Conservation (phyloP, 1,140 invertebrate genomes). For the Bombus superbus region DNA sequence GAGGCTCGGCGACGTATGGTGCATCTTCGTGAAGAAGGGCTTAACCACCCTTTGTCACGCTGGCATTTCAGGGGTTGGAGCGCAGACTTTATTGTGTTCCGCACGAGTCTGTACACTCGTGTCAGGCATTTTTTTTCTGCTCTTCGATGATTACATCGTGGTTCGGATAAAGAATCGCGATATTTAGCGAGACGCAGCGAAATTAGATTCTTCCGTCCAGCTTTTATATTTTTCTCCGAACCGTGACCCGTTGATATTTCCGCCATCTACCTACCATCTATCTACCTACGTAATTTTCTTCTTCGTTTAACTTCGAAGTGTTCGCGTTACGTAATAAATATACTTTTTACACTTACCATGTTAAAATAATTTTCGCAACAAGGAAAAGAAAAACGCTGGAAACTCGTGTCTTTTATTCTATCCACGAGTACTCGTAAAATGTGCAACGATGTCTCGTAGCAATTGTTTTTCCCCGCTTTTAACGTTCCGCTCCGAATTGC, state of each 20-base stretch:
- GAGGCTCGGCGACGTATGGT: slow-evolving; percentile 63
- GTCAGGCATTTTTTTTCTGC: slow-evolving; percentile 65
- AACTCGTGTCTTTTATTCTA: no score
- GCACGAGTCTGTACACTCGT: slow-evolving; percentile 70
- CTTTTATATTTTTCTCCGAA: neutral
- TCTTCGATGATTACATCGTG: slow-evolving; percentile 21
- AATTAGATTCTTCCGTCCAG: neutral
- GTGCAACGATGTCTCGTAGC: neutral
- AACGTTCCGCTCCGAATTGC: neutral
- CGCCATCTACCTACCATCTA: neutral
- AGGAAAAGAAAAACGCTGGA: neutral
- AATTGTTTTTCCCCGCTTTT: neutral
- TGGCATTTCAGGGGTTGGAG: slow-evolving; percentile 72
- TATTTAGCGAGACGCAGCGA: slow-evolving; percentile 35
- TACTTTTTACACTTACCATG: neutral
- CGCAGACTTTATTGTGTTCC: slow-evolving; percentile 77
- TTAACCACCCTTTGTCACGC: slow-evolving; percentile 76
- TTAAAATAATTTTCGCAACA: neutral
- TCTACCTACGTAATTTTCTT: neutral
- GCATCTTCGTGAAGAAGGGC: slow-evolving; percentile 76
- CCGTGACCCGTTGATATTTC: slow-evolving; percentile 19
- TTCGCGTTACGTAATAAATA: neutral
- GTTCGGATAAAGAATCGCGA: slow-evolving; percentile 25
- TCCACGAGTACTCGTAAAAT: neutral
- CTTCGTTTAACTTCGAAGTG: neutral